These are phyloP conservation scores for Podiceps cristatus DNA, from an alignment of 2,113 vertebrate species.

Conservation along the genomic window DNA sequence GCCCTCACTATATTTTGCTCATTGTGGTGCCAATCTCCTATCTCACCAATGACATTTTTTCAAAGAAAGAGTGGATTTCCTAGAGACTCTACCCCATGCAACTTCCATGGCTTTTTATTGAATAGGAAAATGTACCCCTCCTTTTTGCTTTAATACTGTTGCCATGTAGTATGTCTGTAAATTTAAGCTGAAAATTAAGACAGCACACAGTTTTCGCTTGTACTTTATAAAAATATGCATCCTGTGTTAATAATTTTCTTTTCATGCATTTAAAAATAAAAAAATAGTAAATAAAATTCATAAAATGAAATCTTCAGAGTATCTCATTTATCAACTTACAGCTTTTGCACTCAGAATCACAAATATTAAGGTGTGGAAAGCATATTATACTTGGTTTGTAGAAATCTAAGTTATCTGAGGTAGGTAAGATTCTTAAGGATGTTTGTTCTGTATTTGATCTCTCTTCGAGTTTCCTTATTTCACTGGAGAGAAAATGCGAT, in stretches of 20 bases:
- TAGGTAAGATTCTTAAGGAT: neutral
- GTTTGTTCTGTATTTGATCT: neutral
- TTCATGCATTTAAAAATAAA: neutral
- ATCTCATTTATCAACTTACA: neutral
- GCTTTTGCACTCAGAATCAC: neutral
- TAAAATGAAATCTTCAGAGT: neutral
- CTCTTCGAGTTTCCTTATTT: neutral
- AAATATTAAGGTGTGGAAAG: neutral
- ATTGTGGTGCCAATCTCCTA: slow-evolving; percentile 99
- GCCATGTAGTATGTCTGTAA: slow-evolving; percentile 79
- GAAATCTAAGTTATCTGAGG: neutral
- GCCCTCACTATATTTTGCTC: slow-evolving; percentile 95
- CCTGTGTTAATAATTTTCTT: neutral
- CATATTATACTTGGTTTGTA: neutral
- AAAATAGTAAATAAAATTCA: neutral
- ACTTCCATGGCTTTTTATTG: slow-evolving; percentile 94
- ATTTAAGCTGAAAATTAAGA: slow-evolving; percentile 84
- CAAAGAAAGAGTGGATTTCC: slow-evolving; percentile 99
- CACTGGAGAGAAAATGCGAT: neutral
- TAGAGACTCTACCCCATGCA: slow-evolving; percentile 98
- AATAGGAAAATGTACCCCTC: slow-evolving; percentile 87
- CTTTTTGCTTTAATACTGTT: slow-evolving; percentile 84
- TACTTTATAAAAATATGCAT: slow-evolving; percentile 46
- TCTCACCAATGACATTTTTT: slow-evolving; percentile 99
- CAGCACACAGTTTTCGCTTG: slow-evolving; percentile 68